Conservation (phyloP, 2,888 invertebrate species). For the Rhingia campestris region DNA sequence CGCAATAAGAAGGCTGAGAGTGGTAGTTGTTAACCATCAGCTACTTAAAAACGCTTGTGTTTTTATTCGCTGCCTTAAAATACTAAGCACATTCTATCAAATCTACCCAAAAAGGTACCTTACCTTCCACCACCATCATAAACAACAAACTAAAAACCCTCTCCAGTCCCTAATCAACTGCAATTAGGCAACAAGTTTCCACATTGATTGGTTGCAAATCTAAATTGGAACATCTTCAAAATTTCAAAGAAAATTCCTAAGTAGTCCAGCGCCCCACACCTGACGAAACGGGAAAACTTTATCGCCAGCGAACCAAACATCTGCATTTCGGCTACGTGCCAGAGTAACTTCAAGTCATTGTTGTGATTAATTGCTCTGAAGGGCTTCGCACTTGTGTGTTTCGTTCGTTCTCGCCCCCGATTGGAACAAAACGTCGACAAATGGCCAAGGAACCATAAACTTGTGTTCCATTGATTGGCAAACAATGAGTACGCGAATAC, state of each 20-base stretch:
- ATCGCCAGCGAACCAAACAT: constrained; percentile 65
- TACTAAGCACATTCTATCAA: too few species aligned
- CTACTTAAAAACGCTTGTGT: too few species aligned
- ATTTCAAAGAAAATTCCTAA: not conserved
- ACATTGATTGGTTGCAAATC: constrained; percentile 61
- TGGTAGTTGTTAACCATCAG: too few species aligned
- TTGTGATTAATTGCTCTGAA: constrained; percentile 72
- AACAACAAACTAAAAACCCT: constrained; percentile 44
- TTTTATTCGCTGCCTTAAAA: too few species aligned
- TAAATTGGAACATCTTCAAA: constrained; percentile 59
- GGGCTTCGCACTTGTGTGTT: constrained; percentile 12
- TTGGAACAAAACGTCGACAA: constrained; percentile 20
- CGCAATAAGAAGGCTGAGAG: too few species aligned
- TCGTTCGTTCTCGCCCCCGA: not conserved
- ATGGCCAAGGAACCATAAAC: constrained; percentile 35
- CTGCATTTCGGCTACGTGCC: constrained; percentile 71
- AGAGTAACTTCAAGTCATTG: constrained; percentile 65
- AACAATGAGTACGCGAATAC: constrained; percentile 72
- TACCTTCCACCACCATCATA: not conserved
- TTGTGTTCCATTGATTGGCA: constrained; percentile 70
- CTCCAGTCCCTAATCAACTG: constrained; percentile 50
- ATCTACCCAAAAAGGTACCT: too few species aligned
- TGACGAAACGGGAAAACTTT: constrained; percentile 58
- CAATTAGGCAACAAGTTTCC: constrained; percentile 70
- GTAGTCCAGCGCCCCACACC: not conserved